A percentile compares a stretch with the other conserved stretches of the same genome.
phyloP scores from a whole-genome alignment of 2,888 invertebrate genomes.

The Drosophila falleni region DNA sequence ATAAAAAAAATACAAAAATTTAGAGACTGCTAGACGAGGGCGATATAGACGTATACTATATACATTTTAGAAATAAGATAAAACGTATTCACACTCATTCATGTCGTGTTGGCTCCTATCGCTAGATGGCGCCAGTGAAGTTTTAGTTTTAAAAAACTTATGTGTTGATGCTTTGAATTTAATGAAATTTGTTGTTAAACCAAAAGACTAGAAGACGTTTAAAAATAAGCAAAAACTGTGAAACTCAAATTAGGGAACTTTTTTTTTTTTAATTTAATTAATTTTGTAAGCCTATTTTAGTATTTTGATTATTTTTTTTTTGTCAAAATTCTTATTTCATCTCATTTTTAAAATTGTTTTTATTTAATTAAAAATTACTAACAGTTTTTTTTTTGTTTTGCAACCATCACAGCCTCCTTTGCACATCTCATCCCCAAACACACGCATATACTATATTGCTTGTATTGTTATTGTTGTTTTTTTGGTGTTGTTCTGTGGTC shows the following conservation, averaged over 20 bases:
- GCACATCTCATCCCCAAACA: neutral
- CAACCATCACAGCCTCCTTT: neutral
- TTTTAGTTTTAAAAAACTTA: too few relatives aligned
- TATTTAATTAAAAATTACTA: neutral
- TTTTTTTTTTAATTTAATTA: too few relatives aligned
- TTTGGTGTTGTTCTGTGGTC: slow-evolving; percentile 20
- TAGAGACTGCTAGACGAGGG: neutral
- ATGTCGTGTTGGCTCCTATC: neutral
- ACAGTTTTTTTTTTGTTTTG: slow-evolving; percentile 4
- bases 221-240: too few relatives aligned
- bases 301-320: neutral
- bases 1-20: slow-evolving; percentile 41
- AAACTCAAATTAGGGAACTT: too few relatives aligned
- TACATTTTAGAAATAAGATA: neutral
- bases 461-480: slow-evolving; percentile 12
- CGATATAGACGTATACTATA: neutral
- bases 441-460: slow-evolving; percentile 35
- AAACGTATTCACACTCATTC: neutral
- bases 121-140: slow-evolving; percentile 1
- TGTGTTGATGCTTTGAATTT: neutral
- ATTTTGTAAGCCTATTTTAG: too few relatives aligned
- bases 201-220: neutral
- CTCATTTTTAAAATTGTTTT: too few relatives aligned
- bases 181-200: neutral
- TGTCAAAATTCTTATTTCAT: neutral